Evolutionary conservation across 1,140 invertebrate genomes (phyloP).

Genomic region (Periplaneta americana): DNA sequence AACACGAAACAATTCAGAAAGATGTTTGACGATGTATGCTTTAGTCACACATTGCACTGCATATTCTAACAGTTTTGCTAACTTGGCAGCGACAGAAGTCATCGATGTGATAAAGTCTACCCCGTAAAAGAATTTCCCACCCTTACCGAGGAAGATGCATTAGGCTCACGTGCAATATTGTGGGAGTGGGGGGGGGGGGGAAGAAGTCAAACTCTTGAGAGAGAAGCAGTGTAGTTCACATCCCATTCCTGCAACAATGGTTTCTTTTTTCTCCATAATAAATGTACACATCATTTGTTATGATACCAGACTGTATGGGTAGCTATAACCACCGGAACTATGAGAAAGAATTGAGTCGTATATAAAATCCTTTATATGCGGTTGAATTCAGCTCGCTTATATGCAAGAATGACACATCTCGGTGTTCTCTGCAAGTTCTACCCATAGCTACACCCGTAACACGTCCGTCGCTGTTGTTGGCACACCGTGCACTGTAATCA

Average conservation of each 20-base stretch:
- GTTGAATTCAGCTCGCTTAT: neutral
- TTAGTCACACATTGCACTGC: too few species aligned
- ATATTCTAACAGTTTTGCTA: neutral
- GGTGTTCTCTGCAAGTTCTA: neutral
- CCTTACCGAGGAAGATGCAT: neutral
- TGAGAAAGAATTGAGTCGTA: neutral
- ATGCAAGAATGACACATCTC: neutral
- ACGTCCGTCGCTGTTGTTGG: too few species aligned
- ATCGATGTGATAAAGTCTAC: neutral
- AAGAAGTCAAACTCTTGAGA: neutral
- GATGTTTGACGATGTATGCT: too few species aligned
- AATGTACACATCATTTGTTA: neutral
- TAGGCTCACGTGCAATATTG: neutral
- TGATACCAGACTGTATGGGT: neutral
- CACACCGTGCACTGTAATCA: too few species aligned
- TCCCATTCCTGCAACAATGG: neutral
- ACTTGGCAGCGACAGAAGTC: neutral
- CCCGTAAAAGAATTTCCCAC: neutral
- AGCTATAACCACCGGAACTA: neutral
- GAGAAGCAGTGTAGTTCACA: neutral
- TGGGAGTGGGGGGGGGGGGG: too few species aligned
- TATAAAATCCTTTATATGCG: neutral
- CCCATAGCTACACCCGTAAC: too few species aligned
- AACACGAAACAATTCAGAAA: too few species aligned
- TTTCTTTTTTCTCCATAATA: neutral